phyloP scores from a whole-genome alignment of 2,888 invertebrate species.

The Callyntrura guangdongensis region DNA sequence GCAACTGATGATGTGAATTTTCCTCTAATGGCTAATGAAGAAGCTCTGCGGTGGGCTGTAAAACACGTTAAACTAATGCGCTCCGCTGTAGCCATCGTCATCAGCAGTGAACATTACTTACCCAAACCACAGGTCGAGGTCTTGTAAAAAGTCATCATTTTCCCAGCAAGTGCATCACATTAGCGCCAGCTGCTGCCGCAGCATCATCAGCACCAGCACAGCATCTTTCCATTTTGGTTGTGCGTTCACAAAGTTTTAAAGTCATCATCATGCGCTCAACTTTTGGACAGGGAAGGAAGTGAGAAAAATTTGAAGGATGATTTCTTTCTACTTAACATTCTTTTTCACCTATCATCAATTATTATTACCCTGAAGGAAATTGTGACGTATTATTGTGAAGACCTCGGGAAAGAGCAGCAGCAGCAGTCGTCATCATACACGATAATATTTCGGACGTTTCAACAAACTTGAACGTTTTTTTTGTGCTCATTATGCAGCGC shows the following conservation, averaged over 20 bases:
- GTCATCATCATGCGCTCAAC: conserved; percentile 39
- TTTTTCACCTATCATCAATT: conserved; percentile 71
- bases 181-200: conserved; percentile 76
- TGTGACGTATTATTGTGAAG: conserved; percentile 49
- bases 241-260: conserved; percentile 21
- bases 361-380: conserved; percentile 20
- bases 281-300: conserved; percentile 65
- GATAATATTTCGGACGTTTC: not conserved
- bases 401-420: conserved; percentile 4
- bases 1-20: conserved; percentile 67
- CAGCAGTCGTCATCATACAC: conserved; percentile 32
- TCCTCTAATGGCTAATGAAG: conserved; percentile 72
- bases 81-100: conserved; percentile 49
- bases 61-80: conserved; percentile 65
- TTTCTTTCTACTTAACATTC: conserved; percentile 57
- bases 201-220: conserved; percentile 36
- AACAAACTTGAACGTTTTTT: conserved; percentile 49
- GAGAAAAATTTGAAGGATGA: conserved; percentile 73
- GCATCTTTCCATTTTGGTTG: conserved; percentile 8
- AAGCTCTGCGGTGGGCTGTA: conserved; percentile 76
- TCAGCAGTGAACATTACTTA: conserved; percentile 67
- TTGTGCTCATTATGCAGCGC: conserved; percentile 70
- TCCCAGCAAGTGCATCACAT: conserved; percentile 77
- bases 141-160: conserved; percentile 79
- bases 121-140: conserved; percentile 78